Percentiles rank a stretch among this genome's conserved stretches.
phyloP scores from a whole-genome alignment of 2,888 invertebrate genomes.

The Pyrrhia umbra region DNA sequence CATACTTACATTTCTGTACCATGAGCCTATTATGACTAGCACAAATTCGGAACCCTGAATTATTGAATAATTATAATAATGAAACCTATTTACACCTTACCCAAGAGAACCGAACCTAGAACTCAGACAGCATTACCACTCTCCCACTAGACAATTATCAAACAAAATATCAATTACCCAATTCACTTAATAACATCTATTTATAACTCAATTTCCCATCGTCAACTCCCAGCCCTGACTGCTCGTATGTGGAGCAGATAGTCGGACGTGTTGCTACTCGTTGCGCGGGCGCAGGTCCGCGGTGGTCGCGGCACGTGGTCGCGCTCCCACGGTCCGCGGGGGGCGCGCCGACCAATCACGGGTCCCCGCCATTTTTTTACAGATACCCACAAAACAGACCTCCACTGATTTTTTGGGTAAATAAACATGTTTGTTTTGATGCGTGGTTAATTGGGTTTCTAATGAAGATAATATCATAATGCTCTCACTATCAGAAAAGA shows the following conservation, averaged over 20 bases:
- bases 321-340: conserved; percentile 83
- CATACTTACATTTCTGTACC: no score
- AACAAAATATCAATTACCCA: not conserved
- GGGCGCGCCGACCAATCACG: conserved; percentile 62
- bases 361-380: conserved; percentile 59
- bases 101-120: not conserved
- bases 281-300: conserved; percentile 66
- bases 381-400: conserved; percentile 62
- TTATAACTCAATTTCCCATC: conserved; percentile 27
- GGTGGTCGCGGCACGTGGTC: conserved; percentile 76
- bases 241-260: conserved; percentile 59
- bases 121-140: no score
- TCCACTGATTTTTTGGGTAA: conserved; percentile 66
- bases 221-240: conserved; percentile 43
- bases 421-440: conserved; percentile 46
- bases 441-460: conserved; percentile 10
- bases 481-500: no score
- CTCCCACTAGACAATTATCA: no score
- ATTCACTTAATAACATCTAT: conserved; percentile 23
- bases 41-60: no score
- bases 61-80: no score
- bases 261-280: conserved; percentile 68
- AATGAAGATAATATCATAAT: not conserved
- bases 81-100: no score
- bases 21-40: no score